Conservation (phyloP, 2,797 vertebrate genomes). For the Sebastes baramenuke region DNA sequence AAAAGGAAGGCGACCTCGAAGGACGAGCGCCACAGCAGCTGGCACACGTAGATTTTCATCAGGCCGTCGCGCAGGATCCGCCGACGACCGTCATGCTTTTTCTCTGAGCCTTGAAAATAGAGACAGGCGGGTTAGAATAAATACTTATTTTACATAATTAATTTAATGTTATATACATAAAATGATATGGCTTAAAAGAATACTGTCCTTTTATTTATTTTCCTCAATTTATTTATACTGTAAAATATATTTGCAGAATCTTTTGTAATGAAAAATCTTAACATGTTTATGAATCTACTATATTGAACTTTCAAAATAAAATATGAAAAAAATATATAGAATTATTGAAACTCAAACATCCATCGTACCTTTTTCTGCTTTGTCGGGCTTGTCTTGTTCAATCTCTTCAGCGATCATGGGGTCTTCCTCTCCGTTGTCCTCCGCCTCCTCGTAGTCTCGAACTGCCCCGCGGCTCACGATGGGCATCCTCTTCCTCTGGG, state of each 20-base stretch:
- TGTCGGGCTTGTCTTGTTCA: constrained; percentile 80
- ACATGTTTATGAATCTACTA: too few species aligned
- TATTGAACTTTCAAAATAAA: too few species aligned
- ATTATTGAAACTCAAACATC: neutral
- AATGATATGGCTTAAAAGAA: too few species aligned
- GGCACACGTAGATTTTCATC: constrained; percentile 89
- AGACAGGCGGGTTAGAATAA: neutral
- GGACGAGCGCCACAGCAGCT: constrained; percentile 84
- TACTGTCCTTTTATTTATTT: too few species aligned
- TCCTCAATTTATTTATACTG: too few species aligned
- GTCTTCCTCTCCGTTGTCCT: constrained; percentile 89
- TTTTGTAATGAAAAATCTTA: too few species aligned
- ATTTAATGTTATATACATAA: too few species aligned
- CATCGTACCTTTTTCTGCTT: constrained; percentile 53
- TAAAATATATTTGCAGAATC: too few species aligned
- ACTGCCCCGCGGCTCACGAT: constrained; percentile 80
- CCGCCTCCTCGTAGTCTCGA: constrained; percentile 87
- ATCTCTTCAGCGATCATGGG: constrained; percentile 91
- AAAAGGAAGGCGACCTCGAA: constrained; percentile 88
- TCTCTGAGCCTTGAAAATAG: constrained; percentile 19
- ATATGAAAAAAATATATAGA: neutral
- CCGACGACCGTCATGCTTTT: constrained; percentile 86
- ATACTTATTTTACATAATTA: too few species aligned
- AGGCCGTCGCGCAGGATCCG: constrained; percentile 89
- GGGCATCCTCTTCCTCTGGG: constrained; percentile 71